These are phyloP conservation scores for Dasypogon diadema DNA, from an alignment of 2,888 invertebrate species.

Conservation along the genomic window DNA sequence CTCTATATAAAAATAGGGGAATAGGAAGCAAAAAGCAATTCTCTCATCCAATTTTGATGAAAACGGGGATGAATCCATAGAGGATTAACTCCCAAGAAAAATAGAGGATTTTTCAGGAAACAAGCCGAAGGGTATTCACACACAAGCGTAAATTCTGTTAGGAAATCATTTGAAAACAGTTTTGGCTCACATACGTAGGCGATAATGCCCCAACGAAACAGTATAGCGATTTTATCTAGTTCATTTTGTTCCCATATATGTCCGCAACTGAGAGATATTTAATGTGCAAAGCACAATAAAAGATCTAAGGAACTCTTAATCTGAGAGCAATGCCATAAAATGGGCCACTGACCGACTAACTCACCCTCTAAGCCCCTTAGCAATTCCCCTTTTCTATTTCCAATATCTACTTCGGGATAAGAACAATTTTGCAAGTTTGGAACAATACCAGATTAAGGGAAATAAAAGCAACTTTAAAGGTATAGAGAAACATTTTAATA, in stretches of 20 bases:
- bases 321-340: conserved; percentile 1
- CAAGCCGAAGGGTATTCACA: too few relatives aligned
- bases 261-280: conserved; percentile 6
- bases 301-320: conserved; percentile 18
- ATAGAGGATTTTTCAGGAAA: too few relatives aligned
- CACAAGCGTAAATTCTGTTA: too few relatives aligned
- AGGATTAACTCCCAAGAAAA: too few relatives aligned
- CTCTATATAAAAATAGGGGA: too few relatives aligned
- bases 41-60: too few relatives aligned
- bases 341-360: conserved; percentile 18
- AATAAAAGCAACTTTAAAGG: not conserved
- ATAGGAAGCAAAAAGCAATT: too few relatives aligned
- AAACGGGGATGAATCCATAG: too few relatives aligned
- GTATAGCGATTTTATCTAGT: not conserved
- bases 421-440: not conserved
- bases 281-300: conserved; percentile 16
- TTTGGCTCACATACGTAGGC: not conserved
- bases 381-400: not conserved
- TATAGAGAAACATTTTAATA: not conserved
- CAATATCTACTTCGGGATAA: too few relatives aligned
- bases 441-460: not conserved
- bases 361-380: not conserved
- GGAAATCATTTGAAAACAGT: not conserved
- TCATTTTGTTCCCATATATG: not conserved
- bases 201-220: not conserved